Percentiles rank a stretch among this genome's conserved stretches.
phyloP scores from a whole-genome alignment of 2,113 vertebrate species.

The Haemorhous mexicanus region DNA sequence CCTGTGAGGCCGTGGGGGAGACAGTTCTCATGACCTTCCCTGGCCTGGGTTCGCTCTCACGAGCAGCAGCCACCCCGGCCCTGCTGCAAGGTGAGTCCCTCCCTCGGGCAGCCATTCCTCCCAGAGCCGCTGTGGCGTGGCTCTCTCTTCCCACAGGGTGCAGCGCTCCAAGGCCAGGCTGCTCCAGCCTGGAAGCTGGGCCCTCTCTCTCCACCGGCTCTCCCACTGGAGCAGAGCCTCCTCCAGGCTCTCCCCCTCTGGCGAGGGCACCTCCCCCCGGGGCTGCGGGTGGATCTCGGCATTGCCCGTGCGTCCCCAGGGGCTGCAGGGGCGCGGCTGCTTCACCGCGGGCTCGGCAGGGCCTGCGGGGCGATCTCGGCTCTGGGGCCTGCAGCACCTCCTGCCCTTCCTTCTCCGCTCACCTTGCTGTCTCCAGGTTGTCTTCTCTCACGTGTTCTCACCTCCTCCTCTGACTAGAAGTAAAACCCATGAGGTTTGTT shows the following conservation, averaged over 20 bases:
- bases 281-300: too few relatives aligned
- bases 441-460: neutral
- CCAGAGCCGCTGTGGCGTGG: fast-evolving
- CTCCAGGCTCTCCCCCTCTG: too few relatives aligned
- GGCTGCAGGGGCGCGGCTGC: too few relatives aligned
- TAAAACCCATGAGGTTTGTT: neutral
- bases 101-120: neutral
- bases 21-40: too few relatives aligned
- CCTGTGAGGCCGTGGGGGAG: neutral
- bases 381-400: neutral
- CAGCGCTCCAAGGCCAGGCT: neutral
- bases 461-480: neutral
- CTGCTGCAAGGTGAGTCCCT: neutral
- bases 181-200: neutral
- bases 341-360: too few relatives aligned
- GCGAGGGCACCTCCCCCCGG: too few relatives aligned
- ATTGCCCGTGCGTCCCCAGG: too few relatives aligned
- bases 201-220: neutral
- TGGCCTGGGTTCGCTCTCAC: too few relatives aligned
- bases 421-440: neutral
- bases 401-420: neutral
- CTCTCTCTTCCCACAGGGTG: neutral
- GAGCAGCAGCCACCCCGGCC: too few relatives aligned
- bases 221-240: neutral
- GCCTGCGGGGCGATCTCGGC: too few relatives aligned